Conservation (phyloP, 2,113 vertebrate species). For the Paradisaea rubra region DNA sequence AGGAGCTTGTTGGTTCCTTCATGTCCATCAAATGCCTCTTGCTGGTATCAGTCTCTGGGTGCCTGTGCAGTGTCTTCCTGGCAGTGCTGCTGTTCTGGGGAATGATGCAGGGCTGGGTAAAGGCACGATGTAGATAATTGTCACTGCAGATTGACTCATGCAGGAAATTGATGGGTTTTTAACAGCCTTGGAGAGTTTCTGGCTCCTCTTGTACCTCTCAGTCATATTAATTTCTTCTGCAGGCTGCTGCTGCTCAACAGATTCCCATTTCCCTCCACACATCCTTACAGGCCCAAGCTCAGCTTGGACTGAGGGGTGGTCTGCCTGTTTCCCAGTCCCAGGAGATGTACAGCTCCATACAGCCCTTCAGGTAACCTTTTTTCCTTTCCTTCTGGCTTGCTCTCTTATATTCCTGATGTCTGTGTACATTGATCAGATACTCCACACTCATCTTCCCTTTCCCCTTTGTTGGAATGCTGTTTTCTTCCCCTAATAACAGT, state of each 20-base stretch:
- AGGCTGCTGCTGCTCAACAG: slow-evolving; percentile 95
- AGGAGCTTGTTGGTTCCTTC: not conserved
- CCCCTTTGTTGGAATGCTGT: not conserved
- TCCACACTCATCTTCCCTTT: not conserved
- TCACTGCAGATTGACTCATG: not conserved
- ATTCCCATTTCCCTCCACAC: slow-evolving; percentile 97
- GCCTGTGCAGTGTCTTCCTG: not conserved
- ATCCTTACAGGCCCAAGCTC: slow-evolving; percentile 94
- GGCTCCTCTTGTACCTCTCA: not conserved
- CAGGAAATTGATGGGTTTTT: not conserved
- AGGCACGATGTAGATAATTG: not conserved
- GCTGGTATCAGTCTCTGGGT: not conserved
- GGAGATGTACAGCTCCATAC: slow-evolving; percentile 96
- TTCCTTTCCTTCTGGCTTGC: not conserved
- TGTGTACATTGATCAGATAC: not conserved
- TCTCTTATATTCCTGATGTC: not conserved
- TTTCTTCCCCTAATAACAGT: not conserved
- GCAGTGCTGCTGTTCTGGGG: not conserved
- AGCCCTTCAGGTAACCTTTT: slow-evolving; percentile 90
- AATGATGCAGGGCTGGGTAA: not conserved
- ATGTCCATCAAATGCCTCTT: not conserved
- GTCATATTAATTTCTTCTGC: not conserved
- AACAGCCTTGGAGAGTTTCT: not conserved
- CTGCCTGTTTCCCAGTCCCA: slow-evolving; percentile 96
- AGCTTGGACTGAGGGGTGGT: slow-evolving; percentile 90